Evolutionary conservation across 2,113 vertebrate genomes (phyloP).

Genomic region (Alexandromys fortis): DNA sequence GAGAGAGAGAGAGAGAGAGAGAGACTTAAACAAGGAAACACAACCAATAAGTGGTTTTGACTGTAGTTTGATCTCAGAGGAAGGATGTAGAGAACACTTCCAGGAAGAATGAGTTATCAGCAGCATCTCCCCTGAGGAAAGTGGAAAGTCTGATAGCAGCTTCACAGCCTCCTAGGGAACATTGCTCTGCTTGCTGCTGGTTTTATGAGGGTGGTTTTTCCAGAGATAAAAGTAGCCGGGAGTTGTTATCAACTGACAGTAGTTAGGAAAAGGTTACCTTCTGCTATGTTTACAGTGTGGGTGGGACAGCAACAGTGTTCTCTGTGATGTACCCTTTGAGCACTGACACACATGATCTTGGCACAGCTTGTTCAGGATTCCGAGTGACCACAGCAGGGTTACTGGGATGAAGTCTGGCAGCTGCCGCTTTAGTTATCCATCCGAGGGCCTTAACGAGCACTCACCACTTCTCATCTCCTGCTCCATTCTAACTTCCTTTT

Average conservation of each 20-base stretch:
- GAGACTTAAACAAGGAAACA: not conserved
- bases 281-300: rapidly evolving
- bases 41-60: not conserved
- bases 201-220: not conserved
- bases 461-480: not conserved
- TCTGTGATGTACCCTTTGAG: not conserved
- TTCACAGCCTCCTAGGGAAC: not conserved
- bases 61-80: not conserved
- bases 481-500: not conserved
- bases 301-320: too few relatives aligned
- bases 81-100: not conserved
- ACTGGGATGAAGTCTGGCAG: not conserved
- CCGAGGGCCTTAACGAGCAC: not conserved
- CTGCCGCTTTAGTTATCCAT: not conserved
- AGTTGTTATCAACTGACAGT: not conserved
- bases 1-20: not conserved
- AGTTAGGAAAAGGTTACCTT: not conserved
- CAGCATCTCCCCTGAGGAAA: not conserved
- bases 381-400: not conserved
- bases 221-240: not conserved
- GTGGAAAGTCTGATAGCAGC: not conserved
- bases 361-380: not conserved
- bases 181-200: not conserved
- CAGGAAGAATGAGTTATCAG: not conserved
- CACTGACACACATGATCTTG: not conserved